Conservation (phyloP, 92 coral and sea anemone genomes). For the Phymanthus crucifer region DNA sequence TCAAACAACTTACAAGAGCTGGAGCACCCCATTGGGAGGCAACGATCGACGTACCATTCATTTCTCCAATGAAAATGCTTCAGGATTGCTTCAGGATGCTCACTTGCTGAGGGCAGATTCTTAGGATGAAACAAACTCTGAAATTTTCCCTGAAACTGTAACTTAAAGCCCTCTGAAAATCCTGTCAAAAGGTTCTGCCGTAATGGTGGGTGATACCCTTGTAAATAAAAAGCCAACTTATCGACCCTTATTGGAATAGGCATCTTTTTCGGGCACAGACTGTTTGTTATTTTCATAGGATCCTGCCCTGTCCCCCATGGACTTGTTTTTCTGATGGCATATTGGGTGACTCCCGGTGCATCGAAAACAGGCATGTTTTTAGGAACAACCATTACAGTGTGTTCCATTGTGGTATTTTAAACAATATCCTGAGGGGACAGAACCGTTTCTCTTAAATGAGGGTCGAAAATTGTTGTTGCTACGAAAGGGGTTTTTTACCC, state of each 20-base stretch:
- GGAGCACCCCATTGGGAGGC: conserved; percentile 54
- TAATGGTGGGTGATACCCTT: conserved; percentile 30
- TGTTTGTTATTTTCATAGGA: not conserved
- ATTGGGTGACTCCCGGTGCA: conserved; percentile 42
- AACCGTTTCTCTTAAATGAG: not conserved
- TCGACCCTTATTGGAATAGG: conserved; percentile 51
- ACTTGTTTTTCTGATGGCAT: conserved; percentile 21
- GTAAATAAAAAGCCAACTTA: conserved; percentile 21
- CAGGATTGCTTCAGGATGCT: not conserved
- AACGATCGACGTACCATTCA: conserved; percentile 37
- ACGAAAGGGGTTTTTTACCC: not conserved
- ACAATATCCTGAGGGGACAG: conserved; percentile 29
- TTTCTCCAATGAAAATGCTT: conserved; percentile 23
- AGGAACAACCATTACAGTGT: conserved; percentile 42
- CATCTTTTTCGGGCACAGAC: not conserved
- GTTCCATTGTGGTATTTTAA: conserved; percentile 33
- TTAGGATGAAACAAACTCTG: not conserved
- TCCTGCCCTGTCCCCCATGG: conserved; percentile 17
- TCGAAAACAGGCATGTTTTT: conserved; percentile 12
- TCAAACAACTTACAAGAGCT: conserved; percentile 57
- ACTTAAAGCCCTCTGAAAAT: not conserved
- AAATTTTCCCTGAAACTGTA: not conserved
- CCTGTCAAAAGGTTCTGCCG: conserved; percentile 5
- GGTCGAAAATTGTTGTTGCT: not conserved
- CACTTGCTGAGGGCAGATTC: not conserved